Evolutionary conservation across 2,113 vertebrate genomes (phyloP), one percentile per base, ranked within the genome.

Genomic region (Drymodes brunneopygia): DNA sequence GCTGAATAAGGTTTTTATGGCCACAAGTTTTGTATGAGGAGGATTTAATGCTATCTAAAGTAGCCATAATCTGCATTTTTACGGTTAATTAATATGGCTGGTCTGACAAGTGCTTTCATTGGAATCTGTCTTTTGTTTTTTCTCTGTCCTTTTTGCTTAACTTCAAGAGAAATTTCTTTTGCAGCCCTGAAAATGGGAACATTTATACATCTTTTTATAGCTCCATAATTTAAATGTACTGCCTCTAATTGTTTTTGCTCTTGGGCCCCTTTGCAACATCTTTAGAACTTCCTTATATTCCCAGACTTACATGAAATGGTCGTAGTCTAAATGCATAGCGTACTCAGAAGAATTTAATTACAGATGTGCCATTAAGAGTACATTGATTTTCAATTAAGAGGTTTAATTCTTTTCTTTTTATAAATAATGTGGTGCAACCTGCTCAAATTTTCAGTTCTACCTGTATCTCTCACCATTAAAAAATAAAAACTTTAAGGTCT

Each of bases 71-170:
- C 67, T 92, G 45, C 48, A 81, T 95, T 95, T 94, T 92, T 90
- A 92, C 88, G 27, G 64, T 90, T 96, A 94, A 91, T 95, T 96
- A 95, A 93, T 86, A 90, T n/a, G 95, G 51, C 44, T 77, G 24
- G 73, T 77, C 44, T 92, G 90, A 88, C 53, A 92, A 82, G 23
- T 81, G 31, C 61, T 91, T 90, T 84, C 38, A 53, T 2, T 81
- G 51, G 61, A 84, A 75, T 83, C 45, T 83, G 20, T 86, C 57
- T 83, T 88, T 54, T 78, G 15, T 36, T 70, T 82, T 78, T 89
- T 40, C 48, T 71, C 18, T 64, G 84, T 77, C 24, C 20, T 70
- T 91, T 78, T 84, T 77, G 2, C n/a, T 90, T 79, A 35, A 70
- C 23, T 64, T 92, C 42, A 88, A 70, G 24, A 88, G 54, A 88